Conservation (phyloP, 1,140 invertebrate genomes). For the Drosophila jambulina region DNA sequence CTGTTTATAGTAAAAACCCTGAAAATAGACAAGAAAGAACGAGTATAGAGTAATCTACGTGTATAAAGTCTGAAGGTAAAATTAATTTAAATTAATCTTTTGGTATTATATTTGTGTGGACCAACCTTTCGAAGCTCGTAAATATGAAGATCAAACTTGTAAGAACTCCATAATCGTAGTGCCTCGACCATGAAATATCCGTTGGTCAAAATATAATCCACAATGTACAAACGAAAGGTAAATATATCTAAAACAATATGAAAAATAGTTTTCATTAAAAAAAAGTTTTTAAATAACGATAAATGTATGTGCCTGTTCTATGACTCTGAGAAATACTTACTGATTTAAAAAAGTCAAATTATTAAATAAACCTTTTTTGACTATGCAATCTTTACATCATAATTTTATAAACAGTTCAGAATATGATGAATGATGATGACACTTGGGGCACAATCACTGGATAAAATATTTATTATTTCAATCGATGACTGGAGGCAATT, state of each 20-base stretch:
- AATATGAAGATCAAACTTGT: slow-evolving; percentile 17
- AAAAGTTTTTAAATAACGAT: background rate
- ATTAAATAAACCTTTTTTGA: background rate
- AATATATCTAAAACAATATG: slow-evolving; percentile 24
- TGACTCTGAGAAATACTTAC: background rate
- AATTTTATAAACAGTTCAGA: background rate
- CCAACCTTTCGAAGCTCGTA: slow-evolving; percentile 15
- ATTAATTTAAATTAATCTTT: background rate
- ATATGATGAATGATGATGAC: background rate
- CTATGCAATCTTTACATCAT: background rate
- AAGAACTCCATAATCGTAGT: slow-evolving; percentile 30
- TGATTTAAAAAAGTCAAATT: too few species aligned
- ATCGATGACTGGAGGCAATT: slow-evolving; percentile 14
- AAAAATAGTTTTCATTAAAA: background rate
- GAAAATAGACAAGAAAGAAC: background rate
- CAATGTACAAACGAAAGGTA: background rate
- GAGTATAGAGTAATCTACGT: background rate
- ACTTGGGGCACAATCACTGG: too few species aligned
- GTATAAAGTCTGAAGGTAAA: background rate
- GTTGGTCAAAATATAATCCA: slow-evolving; percentile 15
- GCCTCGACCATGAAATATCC: slow-evolving; percentile 22
- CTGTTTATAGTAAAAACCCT: slow-evolving; percentile 57
- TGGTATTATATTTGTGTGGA: background rate
- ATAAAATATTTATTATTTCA: slow-evolving; percentile 32
- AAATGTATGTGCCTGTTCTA: background rate